A percentile compares a stretch with the other conserved stretches of the same genome.
These are phyloP conservation scores for Leguminivora glycinivorella DNA, from an alignment of 1,140 invertebrate species.

Conservation along the genomic window DNA sequence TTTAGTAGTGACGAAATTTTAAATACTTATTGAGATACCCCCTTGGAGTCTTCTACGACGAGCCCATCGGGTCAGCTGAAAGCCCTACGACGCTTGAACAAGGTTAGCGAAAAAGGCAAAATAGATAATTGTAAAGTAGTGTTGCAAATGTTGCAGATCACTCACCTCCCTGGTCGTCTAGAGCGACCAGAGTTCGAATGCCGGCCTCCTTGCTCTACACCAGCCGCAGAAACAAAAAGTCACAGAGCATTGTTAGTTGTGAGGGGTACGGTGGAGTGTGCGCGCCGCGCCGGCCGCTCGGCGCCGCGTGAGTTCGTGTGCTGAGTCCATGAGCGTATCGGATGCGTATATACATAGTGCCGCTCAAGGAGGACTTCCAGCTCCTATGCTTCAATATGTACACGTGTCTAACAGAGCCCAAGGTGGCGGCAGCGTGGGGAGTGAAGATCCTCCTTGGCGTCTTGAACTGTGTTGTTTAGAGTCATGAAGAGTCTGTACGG, in stretches of 20 bases:
- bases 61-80: conserved; percentile 67
- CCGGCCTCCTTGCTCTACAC: conserved; percentile 99
- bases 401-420: not conserved
- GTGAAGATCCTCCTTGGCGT: conserved; percentile 49
- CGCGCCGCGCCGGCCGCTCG: conserved; percentile 39
- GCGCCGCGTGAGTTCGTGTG: conserved; percentile 36
- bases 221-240: conserved; percentile 87
- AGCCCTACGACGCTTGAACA: conserved; percentile 72
- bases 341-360: conserved; percentile 44
- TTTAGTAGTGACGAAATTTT: conserved; percentile 68
- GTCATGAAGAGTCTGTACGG: conserved; percentile 63
- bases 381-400: conserved; percentile 33
- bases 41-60: conserved; percentile 64
- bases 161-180: conserved; percentile 99
- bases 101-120: conserved; percentile 75
- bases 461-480: conserved; percentile 58
- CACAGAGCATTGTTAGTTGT: conserved; percentile 78
- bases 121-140: conserved; percentile 77
- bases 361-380: conserved; percentile 40
- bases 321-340: conserved; percentile 45
- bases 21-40: conserved; percentile 65
- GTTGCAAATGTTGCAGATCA: conserved; percentile 80
- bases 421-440: conserved; percentile 9
- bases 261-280: conserved; percentile 75
- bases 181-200: conserved; percentile 98